Evolutionary conservation across 2,797 vertebrate genomes (phyloP), one percentile per base, ranked within the genome.

Genomic region (Halcyon leucocephala): DNA sequence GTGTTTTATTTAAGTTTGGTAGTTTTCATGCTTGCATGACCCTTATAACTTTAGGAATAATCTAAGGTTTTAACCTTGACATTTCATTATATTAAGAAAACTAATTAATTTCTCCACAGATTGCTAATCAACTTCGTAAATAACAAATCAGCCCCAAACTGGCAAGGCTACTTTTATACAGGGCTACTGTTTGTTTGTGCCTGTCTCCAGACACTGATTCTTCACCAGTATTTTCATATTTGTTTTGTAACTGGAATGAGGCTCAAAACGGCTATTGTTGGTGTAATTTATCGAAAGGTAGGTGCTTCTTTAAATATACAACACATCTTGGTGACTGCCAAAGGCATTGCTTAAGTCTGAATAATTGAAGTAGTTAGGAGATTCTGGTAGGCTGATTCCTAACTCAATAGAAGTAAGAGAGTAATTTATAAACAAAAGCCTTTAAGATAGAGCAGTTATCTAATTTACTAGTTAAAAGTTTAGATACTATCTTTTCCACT

Each of bases 191-290:
- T 99, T 15, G 4, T 99, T 41, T 98, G 98, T 41, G 97, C 98
- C 61, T 99, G 98, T 66, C 92, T 99, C 46, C 99, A 99, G 98
- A 99, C 99, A 0, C 98, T 99, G 54, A 97, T 99, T 91, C 98
- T 99, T 62, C 99, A 99, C 98, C 98, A 98, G 76, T 99, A 99
- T 96, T 99, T 99, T 95, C 99, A 99, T 33, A 99, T 99, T 90
- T 99, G 99, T 97, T 99, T 99, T 31, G 98, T 99, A 80, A 99
- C 99, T 3, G 99, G 99, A 92, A 99, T 99, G 99, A 98, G 99
- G 61, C 97, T 99, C 57, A 99, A 99, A 95, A 99, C 99, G 0
- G 99, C 99, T 7, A 97, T 99, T 88, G 98, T 99, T 1, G 99
- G 99, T 28, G 99, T 99, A 0, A 98, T 99, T 82, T 99, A 99